phyloP scores from a whole-genome alignment of 2,113 vertebrate species.

The Petrocephalus zakoni region DNA sequence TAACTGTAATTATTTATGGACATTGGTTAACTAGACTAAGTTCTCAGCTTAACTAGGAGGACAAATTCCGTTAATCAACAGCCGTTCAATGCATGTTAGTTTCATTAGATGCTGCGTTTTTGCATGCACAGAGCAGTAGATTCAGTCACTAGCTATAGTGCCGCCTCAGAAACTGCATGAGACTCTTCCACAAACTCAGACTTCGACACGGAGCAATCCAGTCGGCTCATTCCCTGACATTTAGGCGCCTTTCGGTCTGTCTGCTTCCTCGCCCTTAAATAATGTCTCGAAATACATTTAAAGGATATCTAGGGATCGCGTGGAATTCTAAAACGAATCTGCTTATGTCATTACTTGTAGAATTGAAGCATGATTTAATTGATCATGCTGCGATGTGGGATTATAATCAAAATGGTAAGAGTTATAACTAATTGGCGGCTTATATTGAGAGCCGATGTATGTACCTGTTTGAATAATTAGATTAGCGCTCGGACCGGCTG shows the following conservation, averaged over 20 bases:
- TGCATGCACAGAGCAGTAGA: conserved; percentile 38
- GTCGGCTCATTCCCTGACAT: background rate
- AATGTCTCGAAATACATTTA: background rate
- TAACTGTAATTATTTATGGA: conserved; percentile 10
- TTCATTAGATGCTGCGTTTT: conserved; percentile 7
- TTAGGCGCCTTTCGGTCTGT: background rate
- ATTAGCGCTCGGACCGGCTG: background rate
- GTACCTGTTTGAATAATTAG: background rate
- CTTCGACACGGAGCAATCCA: conserved; percentile 4
- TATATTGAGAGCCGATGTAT: background rate
- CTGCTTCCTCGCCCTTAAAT: background rate
- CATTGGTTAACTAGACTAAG: background rate
- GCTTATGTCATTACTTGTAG: background rate
- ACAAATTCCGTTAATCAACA: conserved; percentile 2
- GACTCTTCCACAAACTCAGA: conserved; percentile 8
- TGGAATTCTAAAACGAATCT: background rate
- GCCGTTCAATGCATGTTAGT: conserved; percentile 36
- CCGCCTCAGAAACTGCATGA: background rate
- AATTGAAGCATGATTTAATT: background rate
- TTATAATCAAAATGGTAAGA: background rate
- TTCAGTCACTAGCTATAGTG: conserved; percentile 2
- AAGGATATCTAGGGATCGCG: background rate
- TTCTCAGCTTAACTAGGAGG: conserved; percentile 10
- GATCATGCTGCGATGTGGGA: background rate
- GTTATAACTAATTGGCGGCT: background rate